Percentiles rank a stretch among this genome's conserved stretches.
Conservation (phyloP, 2,888 invertebrate genomes). For the Leptopilina myrica region DNA sequence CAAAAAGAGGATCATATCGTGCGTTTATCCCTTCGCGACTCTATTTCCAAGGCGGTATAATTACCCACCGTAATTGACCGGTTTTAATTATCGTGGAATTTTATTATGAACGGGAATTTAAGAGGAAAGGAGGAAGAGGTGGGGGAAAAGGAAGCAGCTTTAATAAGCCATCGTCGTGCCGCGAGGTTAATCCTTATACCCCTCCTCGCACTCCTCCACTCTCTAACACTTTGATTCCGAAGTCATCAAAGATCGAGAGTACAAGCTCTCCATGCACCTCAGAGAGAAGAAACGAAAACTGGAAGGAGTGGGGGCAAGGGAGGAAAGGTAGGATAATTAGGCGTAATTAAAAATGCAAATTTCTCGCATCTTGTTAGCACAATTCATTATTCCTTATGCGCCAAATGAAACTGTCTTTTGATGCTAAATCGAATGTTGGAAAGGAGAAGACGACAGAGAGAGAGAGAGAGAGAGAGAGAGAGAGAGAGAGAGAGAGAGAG, state of each 20-base stretch:
- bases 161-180: conserved; percentile 60
- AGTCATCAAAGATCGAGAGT: conserved; percentile 13
- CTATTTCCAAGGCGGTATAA: conserved; percentile 56
- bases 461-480: no score
- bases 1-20: conserved; percentile 46
- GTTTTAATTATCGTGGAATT: conserved; percentile 69
- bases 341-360: conserved; percentile 46
- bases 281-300: no score
- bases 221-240: conserved; percentile 2
- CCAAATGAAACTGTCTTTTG: conserved; percentile 26
- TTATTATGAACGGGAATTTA: conserved; percentile 58
- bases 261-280: neutral
- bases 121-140: neutral
- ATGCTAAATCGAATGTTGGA: conserved; percentile 47
- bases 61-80: conserved; percentile 66
- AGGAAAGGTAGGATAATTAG: conserved; percentile 44
- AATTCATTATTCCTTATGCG: conserved; percentile 41
- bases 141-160: conserved; percentile 57
- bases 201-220: neutral
- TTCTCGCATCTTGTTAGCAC: conserved; percentile 42
- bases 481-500: no score
- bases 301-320: neutral
- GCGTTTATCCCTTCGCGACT: conserved; percentile 25
- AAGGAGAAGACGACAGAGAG: neutral
- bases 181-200: conserved; percentile 32